Percentiles rank a stretch among this genome's conserved stretches.
Conservation (phyloP, 2,797 vertebrate genomes). For the Valencia hispanica region DNA sequence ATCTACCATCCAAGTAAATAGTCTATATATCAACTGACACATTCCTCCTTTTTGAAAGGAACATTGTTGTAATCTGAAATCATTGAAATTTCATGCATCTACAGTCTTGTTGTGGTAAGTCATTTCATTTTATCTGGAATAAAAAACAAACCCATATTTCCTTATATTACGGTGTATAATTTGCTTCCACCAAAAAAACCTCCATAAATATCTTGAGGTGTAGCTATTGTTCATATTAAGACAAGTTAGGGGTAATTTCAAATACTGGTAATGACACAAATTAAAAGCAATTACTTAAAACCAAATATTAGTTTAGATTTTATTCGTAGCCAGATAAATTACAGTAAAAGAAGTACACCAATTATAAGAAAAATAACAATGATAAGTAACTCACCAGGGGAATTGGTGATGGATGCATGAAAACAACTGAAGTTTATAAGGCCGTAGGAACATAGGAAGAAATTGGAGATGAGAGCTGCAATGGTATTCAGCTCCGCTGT, state of each 20-base stretch:
- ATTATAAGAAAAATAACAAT: neutral
- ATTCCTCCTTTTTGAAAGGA: neutral
- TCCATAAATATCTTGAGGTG: neutral
- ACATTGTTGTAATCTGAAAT: neutral
- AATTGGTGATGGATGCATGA: constrained; percentile 82
- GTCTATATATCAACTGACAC: neutral
- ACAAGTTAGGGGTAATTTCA: neutral
- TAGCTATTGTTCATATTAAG: neutral
- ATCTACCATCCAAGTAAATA: neutral
- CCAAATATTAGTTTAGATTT: neutral
- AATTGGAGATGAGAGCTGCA: constrained; percentile 82
- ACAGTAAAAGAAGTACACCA: neutral
- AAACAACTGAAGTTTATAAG: constrained; percentile 86
- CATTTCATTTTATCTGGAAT: neutral
- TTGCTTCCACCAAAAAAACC: neutral
- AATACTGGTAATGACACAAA: neutral
- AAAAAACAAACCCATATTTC: neutral
- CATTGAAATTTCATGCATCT: too few species aligned
- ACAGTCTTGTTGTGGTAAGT: neutral
- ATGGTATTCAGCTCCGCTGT: constrained; percentile 78
- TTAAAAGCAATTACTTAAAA: neutral
- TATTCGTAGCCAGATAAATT: neutral
- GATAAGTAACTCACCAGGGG: constrained; percentile 69
- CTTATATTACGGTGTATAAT: neutral
- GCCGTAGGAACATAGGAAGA: constrained; percentile 83